Conservation (phyloP, 2,888 invertebrate species). For the Andrena flavipes region DNA sequence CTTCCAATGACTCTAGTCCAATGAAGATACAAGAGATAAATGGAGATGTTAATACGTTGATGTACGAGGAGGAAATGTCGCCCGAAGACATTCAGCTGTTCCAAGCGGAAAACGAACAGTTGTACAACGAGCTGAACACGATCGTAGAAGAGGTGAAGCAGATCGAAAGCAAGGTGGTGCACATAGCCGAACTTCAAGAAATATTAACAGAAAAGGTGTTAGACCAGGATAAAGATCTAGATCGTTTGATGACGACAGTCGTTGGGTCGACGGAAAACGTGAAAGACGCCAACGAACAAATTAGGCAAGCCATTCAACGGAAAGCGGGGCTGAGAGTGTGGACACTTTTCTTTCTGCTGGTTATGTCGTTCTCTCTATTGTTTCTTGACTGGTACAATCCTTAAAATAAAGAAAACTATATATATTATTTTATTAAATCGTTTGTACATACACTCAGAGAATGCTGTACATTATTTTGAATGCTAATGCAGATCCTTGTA, state of each 20-base stretch:
- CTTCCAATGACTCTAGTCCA: slow-evolving; percentile 73
- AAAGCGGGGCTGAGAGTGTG: slow-evolving; percentile 98
- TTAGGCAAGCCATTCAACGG: slow-evolving; percentile 97
- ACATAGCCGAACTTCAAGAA: slow-evolving; percentile 97
- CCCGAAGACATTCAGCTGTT: slow-evolving; percentile 97
- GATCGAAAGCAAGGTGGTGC: slow-evolving; percentile 96
- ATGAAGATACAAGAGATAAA: slow-evolving; percentile 82
- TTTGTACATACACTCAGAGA: slow-evolving; percentile 38
- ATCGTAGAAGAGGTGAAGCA: slow-evolving; percentile 96
- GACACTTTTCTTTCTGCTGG: slow-evolving; percentile 97
- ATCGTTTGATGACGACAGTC: slow-evolving; percentile 94
- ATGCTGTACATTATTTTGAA: slow-evolving; percentile 38
- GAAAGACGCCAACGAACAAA: slow-evolving; percentile 98
- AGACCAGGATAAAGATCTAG: slow-evolving; percentile 97
- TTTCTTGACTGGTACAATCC: slow-evolving; percentile 99
- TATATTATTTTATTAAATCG: slow-evolving; percentile 30
- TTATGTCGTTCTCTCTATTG: slow-evolving; percentile 97
- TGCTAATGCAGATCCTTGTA: slow-evolving; percentile 15
- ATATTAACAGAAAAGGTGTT: slow-evolving; percentile 98
- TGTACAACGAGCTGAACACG: slow-evolving; percentile 94
- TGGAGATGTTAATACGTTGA: slow-evolving; percentile 73
- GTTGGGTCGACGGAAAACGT: slow-evolving; percentile 98
- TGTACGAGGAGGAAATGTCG: slow-evolving; percentile 89
- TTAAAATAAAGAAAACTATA: slow-evolving; percentile 81
- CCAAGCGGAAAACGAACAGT: slow-evolving; percentile 95